Evolutionary conservation across 2,113 vertebrate species (phyloP), one percentile per base, ranked within the genome.

Genomic region (Hippocampus comes): DNA sequence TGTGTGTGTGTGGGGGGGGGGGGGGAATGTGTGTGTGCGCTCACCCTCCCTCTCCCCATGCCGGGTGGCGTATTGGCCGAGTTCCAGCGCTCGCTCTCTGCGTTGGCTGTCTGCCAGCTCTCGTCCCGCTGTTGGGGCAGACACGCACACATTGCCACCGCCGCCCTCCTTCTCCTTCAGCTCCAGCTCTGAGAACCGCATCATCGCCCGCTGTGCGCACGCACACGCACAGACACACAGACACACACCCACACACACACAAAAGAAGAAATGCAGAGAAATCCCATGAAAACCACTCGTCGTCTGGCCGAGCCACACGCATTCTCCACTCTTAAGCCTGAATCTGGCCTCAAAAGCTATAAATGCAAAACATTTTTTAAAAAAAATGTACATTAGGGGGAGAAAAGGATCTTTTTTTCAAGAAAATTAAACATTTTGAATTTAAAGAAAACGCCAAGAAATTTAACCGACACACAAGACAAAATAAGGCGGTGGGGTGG

Each of bases 181-280:
- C 93, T 98, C 96, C 92, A 98, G 93, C 93, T 98, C 96, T 82
- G 96, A 98, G 94, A 98, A 98, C 90, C 96, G 95, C 94, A 98
- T 96, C 96, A 98, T 98, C 88, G 96, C 96, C 93, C 96, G 95
- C 96, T 98, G 94, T 82, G 93, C 93, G 74, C 64, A 75, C 86
- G 67, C 78, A 78, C 70, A 77, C 71, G 73, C 68, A 73, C 76
- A 77, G 69, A 85, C 67, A 76, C 63, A 75, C 38, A 21, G 69
- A 75, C 38, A 21, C 71, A 75, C 68, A 73, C 76, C 75, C 71
- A 84, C 67, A 74, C 60, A 77, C 80, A 71, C 84, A 9, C 38
- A 21, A 38, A 38, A 38, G 41, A 77, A 87, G 67, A 88, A 76
- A 88, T 64, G 83, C 85, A 90, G 73, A 89, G 89, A 94, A 93